phyloP scores from a whole-genome alignment of 2,797 vertebrate species.

The Otolemur crassicaudatus region DNA sequence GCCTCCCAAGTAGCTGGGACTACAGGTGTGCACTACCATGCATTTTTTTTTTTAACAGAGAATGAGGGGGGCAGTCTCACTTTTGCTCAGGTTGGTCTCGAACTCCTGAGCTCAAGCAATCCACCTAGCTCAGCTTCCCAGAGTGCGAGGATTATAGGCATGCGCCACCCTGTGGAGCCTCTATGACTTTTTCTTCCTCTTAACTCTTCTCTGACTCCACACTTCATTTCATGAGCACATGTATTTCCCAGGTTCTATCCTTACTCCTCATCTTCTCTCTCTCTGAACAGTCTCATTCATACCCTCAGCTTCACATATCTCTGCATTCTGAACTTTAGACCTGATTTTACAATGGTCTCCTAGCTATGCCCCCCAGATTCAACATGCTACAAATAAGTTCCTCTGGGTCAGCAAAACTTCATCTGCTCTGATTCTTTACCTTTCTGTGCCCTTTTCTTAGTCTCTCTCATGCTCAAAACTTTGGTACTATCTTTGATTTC shows the following conservation, averaged over 20 bases:
- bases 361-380: not conserved
- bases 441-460: not conserved
- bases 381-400: not conserved
- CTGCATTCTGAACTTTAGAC: not conserved
- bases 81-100: no score
- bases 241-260: not conserved
- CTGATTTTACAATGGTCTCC: not conserved
- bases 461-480: not conserved
- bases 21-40: no score
- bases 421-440: not conserved
- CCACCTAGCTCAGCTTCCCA: no score
- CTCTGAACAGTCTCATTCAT: not conserved
- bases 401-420: not conserved
- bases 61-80: no score
- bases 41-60: no score
- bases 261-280: not conserved
- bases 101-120: no score
- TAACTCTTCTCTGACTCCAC: not conserved
- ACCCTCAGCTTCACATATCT: not conserved
- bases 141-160: no score
- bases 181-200: not conserved
- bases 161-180: not conserved
- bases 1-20: no score
- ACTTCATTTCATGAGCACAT: not conserved
- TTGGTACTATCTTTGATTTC: not conserved